These are phyloP conservation scores for Narcine bancroftii DNA, from an alignment of 2,113 vertebrate species.

Conservation along the genomic window DNA sequence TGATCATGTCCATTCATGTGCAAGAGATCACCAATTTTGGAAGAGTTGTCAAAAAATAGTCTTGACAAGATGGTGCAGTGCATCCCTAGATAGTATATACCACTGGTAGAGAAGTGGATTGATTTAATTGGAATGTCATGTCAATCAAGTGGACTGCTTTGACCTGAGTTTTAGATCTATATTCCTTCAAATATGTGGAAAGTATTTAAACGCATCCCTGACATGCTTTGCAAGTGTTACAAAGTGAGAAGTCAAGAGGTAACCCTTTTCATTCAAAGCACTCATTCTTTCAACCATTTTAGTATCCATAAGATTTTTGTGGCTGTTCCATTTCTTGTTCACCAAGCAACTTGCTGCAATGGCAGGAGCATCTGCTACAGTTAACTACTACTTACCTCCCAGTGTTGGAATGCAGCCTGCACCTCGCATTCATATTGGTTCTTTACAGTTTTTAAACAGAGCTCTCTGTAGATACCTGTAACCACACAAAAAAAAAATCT, in stretches of 20 bases:
- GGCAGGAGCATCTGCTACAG: neutral
- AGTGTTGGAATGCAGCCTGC: slow-evolving; percentile 91
- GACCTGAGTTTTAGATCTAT: neutral
- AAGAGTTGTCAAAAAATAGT: neutral
- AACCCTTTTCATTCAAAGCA: neutral
- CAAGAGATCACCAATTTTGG: neutral
- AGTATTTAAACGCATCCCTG: neutral
- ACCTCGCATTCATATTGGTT: slow-evolving; percentile 97
- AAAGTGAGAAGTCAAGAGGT: neutral
- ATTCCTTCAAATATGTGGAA: neutral
- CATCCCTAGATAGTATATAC: neutral
- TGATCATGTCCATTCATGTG: neutral
- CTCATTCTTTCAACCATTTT: neutral
- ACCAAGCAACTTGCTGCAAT: neutral
- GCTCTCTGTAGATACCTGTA: slow-evolving; percentile 85
- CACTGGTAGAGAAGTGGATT: neutral
- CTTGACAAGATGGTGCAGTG: neutral
- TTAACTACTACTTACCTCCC: slow-evolving; percentile 67
- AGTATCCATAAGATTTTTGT: neutral
- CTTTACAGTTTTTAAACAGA: slow-evolving; percentile 92
- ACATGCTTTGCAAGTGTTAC: neutral
- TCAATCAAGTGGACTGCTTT: neutral
- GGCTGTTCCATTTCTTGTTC: neutral
- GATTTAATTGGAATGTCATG: neutral
- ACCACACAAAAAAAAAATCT: slow-evolving; percentile 15